Evolutionary conservation across 2,113 vertebrate genomes (phyloP), one percentile per base, ranked within the genome.

Genomic region (Cochlearius cochlearius): DNA sequence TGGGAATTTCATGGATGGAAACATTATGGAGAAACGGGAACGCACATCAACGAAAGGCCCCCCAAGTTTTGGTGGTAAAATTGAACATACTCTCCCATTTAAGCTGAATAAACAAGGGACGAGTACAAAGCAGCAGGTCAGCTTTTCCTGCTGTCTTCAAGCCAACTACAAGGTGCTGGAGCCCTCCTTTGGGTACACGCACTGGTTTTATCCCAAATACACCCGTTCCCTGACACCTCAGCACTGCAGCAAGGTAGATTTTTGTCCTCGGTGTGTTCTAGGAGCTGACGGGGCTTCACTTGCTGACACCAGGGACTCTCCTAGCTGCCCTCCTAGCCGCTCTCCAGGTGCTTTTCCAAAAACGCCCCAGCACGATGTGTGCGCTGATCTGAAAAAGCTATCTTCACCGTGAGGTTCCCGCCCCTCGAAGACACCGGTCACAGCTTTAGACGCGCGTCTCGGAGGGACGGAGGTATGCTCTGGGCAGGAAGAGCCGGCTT

Each of bases 351-450:
- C 63, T 77, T 45, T 8, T 23, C 53, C 15, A 11, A 36, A 45
- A 12, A 5, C 0, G 2, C 9, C 66, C 63, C 49, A 49, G 20
- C 18, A 49, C 0, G 7, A 9, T 3, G 23, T 4, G 27, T 64
- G 43, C 39, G 16, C 39, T 9, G 17, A 43, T 12, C 47, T 39
- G 64, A 26, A 22, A 29, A 73, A 72, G 18, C 15, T 6, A 3
- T 0, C 1, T 3, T 30, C 26, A 17, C 18, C 6, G 0, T 1
- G 50, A 60, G 41, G 36, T 36, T 72, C 43, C 79, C 2, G 1
- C 19, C 47, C 72, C 72, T 39, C 2, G 0, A 27, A 41, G n/a
- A 12, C 0, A 2, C 43, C 30, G 73, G 21, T 11, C 5, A 2
- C 10, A 34, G 34, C 55, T 74, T 58, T 23, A 23, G 23, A 32